Conservation (phyloP, 2,888 invertebrate species). For the Oeneis ivallda region DNA sequence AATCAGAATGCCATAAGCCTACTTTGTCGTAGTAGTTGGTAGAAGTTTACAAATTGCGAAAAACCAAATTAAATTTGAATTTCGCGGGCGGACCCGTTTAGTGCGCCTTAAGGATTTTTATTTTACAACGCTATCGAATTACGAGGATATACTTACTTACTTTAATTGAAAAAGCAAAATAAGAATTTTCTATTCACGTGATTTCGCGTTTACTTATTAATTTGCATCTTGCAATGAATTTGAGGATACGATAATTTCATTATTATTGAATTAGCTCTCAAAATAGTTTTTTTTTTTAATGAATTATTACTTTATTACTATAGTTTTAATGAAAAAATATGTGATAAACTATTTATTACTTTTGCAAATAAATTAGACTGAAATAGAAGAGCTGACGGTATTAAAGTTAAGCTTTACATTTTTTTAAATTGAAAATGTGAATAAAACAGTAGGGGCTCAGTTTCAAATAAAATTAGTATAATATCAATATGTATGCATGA, state of each 20-base stretch:
- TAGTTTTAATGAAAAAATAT: neutral
- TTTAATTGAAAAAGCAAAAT: too few species aligned
- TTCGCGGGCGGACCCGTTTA: too few species aligned
- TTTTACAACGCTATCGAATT: too few species aligned
- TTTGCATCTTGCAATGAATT: neutral
- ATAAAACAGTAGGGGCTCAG: neutral
- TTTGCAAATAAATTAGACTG: conserved; percentile 13
- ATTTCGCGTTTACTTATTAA: neutral
- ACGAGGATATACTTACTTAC: too few species aligned
- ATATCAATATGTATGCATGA: conserved; percentile 6
- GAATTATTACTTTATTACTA: neutral
- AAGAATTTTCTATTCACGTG: neutral
- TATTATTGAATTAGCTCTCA: neutral
- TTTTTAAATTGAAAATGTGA: neutral
- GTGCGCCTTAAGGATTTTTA: too few species aligned
- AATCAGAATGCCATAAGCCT: too few species aligned
- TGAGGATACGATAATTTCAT: neutral
- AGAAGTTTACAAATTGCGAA: too few species aligned
- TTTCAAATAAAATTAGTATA: neutral
- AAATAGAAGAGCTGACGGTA: neutral
- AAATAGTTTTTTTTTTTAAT: neutral
- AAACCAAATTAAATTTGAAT: too few species aligned
- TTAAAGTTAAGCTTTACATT: conserved; percentile 9
- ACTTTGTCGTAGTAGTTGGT: too few species aligned
- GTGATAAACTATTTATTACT: conserved; percentile 8